phyloP scores from a whole-genome alignment of 2,888 invertebrate species.

The Zeuzera pyrina region DNA sequence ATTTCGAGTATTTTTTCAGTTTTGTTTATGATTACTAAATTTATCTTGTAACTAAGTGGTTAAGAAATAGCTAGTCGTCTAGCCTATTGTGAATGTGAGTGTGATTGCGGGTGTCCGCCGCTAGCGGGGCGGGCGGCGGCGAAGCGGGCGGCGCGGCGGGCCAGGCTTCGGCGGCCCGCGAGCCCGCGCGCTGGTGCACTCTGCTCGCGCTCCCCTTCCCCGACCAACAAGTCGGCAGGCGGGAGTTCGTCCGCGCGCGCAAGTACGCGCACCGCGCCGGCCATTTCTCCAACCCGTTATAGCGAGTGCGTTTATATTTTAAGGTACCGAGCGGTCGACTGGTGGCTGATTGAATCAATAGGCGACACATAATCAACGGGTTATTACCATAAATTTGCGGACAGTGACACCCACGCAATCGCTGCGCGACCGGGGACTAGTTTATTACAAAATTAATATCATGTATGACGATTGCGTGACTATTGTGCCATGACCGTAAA shows the following conservation, averaged over 20 bases:
- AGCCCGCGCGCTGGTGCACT: constrained; percentile 90
- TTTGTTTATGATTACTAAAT: too few species aligned
- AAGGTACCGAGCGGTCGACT: constrained; percentile 52
- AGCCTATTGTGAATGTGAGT: too few species aligned
- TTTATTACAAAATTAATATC: too few species aligned
- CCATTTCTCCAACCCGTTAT: constrained; percentile 90
- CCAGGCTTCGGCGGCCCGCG: constrained; percentile 59
- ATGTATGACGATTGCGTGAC: too few species aligned
- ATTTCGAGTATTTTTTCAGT: too few species aligned
- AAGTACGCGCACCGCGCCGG: constrained; percentile 83
- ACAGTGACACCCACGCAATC: too few species aligned
- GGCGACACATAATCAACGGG: neutral
- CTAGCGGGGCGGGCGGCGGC: constrained; percentile 41
- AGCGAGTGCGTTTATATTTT: constrained; percentile 64
- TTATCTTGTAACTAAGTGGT: too few species aligned
- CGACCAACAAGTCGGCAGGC: constrained; percentile 91
- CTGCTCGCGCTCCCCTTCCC: constrained; percentile 93
- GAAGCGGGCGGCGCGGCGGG: constrained; percentile 46
- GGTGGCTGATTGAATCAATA: constrained; percentile 37
- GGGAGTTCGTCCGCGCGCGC: constrained; percentile 85
- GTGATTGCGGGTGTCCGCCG: too few species aligned
- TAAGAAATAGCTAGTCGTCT: too few species aligned
- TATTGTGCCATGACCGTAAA: too few species aligned
- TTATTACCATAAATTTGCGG: too few species aligned
- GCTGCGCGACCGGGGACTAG: too few species aligned